Percentiles rank a stretch among this genome's conserved stretches.
phyloP scores from a whole-genome alignment of 2,113 vertebrate genomes.

The Perca fluviatilis region DNA sequence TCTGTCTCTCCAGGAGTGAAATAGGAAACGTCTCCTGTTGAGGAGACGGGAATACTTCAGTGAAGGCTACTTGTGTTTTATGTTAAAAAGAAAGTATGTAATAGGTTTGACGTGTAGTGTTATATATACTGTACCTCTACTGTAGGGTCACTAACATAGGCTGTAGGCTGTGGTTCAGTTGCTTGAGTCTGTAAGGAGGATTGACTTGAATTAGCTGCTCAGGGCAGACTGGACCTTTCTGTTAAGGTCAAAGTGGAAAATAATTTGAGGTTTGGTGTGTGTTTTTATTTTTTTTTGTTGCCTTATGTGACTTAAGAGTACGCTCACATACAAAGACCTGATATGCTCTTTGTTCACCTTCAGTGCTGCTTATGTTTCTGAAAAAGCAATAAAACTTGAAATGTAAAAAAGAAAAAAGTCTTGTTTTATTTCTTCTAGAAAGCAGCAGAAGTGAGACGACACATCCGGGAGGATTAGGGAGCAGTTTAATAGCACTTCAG shows the following conservation, averaged over 20 bases:
- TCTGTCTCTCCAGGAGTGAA: constrained; percentile 59
- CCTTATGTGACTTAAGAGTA: constrained; percentile 12
- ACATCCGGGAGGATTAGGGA: not conserved
- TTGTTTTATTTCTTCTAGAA: not conserved
- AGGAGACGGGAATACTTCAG: constrained; percentile 59
- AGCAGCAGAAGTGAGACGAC: not conserved
- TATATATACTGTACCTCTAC: constrained; percentile 11
- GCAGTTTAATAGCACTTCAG: constrained; percentile 33
- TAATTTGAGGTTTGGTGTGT: not conserved
- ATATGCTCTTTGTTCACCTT: constrained; percentile 19
- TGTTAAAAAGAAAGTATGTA: constrained; percentile 56
- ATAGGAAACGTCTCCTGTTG: constrained; percentile 20
- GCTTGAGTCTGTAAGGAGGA: not conserved
- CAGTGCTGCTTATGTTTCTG: constrained; percentile 47
- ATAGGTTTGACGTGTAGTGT: constrained; percentile 14
- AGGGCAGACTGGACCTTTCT: not conserved
- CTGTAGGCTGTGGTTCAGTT: constrained; percentile 5
- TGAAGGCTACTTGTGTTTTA: constrained; percentile 71
- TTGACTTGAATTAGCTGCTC: not conserved
- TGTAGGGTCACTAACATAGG: constrained; percentile 31
- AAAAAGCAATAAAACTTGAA: constrained; percentile 58
- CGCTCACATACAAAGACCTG: constrained; percentile 24
- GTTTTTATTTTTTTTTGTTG: not conserved
- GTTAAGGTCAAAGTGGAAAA: constrained; percentile 1
- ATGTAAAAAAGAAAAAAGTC: not conserved